These are phyloP conservation scores for Scomber japonicus DNA, from an alignment of 2,113 vertebrate species.

Conservation along the genomic window DNA sequence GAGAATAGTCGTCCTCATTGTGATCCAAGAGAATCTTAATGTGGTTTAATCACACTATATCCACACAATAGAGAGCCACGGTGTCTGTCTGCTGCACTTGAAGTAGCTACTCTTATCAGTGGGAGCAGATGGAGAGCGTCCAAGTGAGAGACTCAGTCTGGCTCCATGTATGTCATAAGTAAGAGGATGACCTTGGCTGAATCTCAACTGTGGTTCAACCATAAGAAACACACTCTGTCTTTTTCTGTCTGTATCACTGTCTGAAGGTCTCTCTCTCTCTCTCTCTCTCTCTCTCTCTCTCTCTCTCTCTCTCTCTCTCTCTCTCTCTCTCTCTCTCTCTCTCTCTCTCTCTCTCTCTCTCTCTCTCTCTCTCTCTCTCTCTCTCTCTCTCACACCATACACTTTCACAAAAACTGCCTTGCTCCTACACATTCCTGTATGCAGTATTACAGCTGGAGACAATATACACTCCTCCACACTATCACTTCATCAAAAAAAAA, in stretches of 20 bases:
- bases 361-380: background rate
- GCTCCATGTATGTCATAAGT: constrained; percentile 80
- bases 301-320: background rate
- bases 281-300: background rate
- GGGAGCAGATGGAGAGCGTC: constrained; percentile 78
- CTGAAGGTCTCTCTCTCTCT: constrained; percentile 15
- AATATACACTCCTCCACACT: constrained; percentile 54
- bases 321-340: too few relatives aligned
- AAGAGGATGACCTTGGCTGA: constrained; percentile 79
- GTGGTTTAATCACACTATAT: constrained; percentile 55
- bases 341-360: background rate
- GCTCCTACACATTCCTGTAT: constrained; percentile 68
- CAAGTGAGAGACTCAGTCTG: constrained; percentile 77
- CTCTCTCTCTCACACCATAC: background rate
- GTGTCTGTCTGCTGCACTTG: constrained; percentile 52
- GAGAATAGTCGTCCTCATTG: constrained; percentile 11
- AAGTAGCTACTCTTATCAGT: constrained; percentile 71
- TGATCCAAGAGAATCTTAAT: constrained; percentile 34
- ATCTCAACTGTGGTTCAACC: constrained; percentile 56
- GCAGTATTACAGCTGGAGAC: constrained; percentile 64
- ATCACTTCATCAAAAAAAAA: constrained; percentile 49
- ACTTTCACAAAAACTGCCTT: constrained; percentile 27
- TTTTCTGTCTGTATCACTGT: constrained; percentile 27
- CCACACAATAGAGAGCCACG: constrained; percentile 33
- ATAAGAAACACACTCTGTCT: constrained; percentile 52